Evolutionary conservation across 2,797 vertebrate genomes (phyloP), one percentile per base, ranked within the genome.

Genomic region (Taenioides sp.): DNA sequence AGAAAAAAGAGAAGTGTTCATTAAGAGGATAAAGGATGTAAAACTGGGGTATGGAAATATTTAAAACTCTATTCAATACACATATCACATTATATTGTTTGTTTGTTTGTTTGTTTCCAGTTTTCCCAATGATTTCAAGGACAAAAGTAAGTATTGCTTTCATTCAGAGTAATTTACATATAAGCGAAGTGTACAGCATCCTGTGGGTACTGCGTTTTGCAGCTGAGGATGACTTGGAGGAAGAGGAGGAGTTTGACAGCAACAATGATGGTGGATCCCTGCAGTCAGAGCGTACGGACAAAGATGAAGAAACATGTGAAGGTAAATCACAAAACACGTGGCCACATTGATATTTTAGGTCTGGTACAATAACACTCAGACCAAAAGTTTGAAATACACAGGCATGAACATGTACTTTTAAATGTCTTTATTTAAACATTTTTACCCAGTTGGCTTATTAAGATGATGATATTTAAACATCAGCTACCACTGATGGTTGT

Each of bases 11-110:
- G 97, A 99, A 65, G 70, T 70, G 31, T 93, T 98, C 83, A 90
- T 97, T 86, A 98, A 93, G 89, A 94, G 95, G 82, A 95, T 99
- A 78, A 96, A 95, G 87, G 96, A 97, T 69, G 78, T 97, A 78
- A 98, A 96, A 80, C 74, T 85, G 68, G 88, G 91, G 98, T 98
- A 94, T 80, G 92, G 14, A 4, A 27, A 27, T 2, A 55, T 47
- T 60, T 17, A 7, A 31, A 60, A 17, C 27, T 18, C 18, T 20
- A 37, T 20, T 62, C 31, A 34, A 34, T 4, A 4, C 28, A n/a
- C 60, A 11, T 10, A 20, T 37, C 12, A 37, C 60, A 37, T n/a
- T 20, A 11, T 12, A 5, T 31, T 12, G 3, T 37, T 18, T n/a
- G 23, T 85, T 31, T 12, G 3, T 37, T 18, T n/a, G 23, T 85